These are phyloP conservation scores for Anthoptus insignis DNA, from an alignment of 2,888 invertebrate genomes.

Conservation along the genomic window DNA sequence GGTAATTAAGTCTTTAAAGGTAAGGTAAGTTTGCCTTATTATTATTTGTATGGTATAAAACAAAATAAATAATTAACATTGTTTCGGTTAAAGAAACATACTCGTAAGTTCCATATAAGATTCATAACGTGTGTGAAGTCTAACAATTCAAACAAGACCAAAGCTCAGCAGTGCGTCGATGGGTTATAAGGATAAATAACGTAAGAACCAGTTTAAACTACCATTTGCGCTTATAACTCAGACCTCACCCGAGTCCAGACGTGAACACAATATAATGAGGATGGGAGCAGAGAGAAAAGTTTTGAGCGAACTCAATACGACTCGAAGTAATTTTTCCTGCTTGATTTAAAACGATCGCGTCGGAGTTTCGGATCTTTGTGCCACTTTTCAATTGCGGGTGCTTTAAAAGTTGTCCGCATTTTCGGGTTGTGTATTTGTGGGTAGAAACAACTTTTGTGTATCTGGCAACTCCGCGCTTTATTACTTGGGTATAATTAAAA, in stretches of 20 bases:
- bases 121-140: too few relatives aligned
- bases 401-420: conserved; percentile 38
- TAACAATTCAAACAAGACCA: too few relatives aligned
- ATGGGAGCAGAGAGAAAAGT: conserved; percentile 72
- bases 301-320: conserved; percentile 77
- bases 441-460: conserved; percentile 15
- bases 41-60: too few relatives aligned
- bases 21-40: too few relatives aligned
- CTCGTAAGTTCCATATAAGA: too few relatives aligned
- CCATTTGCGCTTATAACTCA: background rate
- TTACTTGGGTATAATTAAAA: background rate
- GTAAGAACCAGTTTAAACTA: too few relatives aligned
- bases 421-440: conserved; percentile 19
- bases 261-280: conserved; percentile 83
- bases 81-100: too few relatives aligned
- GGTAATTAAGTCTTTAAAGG: too few relatives aligned
- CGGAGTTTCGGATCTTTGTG: conserved; percentile 65
- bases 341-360: conserved; percentile 78
- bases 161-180: too few relatives aligned
- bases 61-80: too few relatives aligned
- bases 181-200: too few relatives aligned
- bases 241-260: conserved; percentile 59
- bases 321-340: conserved; percentile 79
- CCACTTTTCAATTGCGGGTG: conserved; percentile 56
- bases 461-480: background rate